Evolutionary conservation across 2,113 vertebrate genomes (phyloP), one percentile per base, ranked within the genome.

Genomic region (Podilymbus podiceps): DNA sequence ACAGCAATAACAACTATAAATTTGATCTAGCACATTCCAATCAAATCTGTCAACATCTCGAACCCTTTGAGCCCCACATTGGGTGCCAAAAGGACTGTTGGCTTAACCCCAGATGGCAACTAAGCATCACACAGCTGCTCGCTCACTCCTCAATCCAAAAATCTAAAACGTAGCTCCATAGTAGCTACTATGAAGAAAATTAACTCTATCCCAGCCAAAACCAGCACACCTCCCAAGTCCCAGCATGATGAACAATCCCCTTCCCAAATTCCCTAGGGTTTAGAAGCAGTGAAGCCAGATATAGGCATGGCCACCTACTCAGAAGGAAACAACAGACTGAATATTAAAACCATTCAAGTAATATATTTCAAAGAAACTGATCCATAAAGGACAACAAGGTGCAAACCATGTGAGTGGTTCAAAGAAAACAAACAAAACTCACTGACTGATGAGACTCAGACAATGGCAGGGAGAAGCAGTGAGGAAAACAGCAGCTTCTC

Each of bases 211-310:
- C 42, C 42, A 42, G 42, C 14, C 42, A 42, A 42, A 42, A 42
- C 42, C 42, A 42, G 42, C 42, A 42, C 14, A 42, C 42, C 42
- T 46, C 19, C 3, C 5, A 25, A 46, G 46, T 62, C 30, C 19
- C 25, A 28, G 5, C 25, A 25, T 15, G 28, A 11, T 0, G 2
- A 85, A 35, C 38, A 46, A 53, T 23, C 17, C 8, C 6, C 22
- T 56, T 82, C 23, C 42, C 33, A 44, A 60, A 56, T 50, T 84
- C 8, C 22, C 33, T 46, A 15, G 7, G 11, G 12, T 63, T 59
- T 64, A 38, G 33, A 85, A 53, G 52, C 38, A 55, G 6, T 24
- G 8, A 82, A 81, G 14, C 62, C 84, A 69, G 33, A 56, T 16
- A 69, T 13, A 58, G 62, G 12, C 35, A 72, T 33, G 31, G 31